Base-by-base conservation (phyloP, 2,113 vertebrate genomes). In the Nettapus auritus region DNA sequence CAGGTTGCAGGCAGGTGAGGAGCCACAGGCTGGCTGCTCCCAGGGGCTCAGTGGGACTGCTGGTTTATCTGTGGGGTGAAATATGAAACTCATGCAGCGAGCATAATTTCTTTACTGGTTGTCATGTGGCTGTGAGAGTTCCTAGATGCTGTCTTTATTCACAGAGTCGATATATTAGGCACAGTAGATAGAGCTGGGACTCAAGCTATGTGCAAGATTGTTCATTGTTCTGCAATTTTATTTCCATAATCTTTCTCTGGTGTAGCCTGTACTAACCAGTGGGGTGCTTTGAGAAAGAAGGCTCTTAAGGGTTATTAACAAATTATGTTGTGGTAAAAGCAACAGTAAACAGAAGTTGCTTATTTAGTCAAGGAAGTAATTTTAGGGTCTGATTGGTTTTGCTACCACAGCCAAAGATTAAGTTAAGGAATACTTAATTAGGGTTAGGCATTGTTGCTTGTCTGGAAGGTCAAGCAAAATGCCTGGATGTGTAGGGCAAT, bases 131-230 rank as follows among this genome's bases (percentile, higher is more conserved):
- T 2, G 1, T 6, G 13, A 28, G 10, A 48, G 26, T 19, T 36
- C 17, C 40, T 66, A 38, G 14, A 19, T 3, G 28, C 28, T 53
- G 26, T 31, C 64, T 36, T 22, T 44, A 34, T 75, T 64, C 78
- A 34, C 38, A 85, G 17, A 5, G 31, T 66, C 68, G 23, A 9
- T 71, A 19, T 42, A 18, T 8, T n/a, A 62, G 76, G 36, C 25
- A 50, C 0, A 0, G 44, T 1, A 3, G 29, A 71, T 8, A 80
- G 29, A 93, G 31, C 7, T 2, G 1, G 33, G 56, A 44, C n/a
- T 42, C 36, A 33, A 62, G 28, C 34, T 40, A 22, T 1, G 1
- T 12, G 36, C 1, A 6, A 66, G 82, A 18, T 1, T 29, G 26
- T 36, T 31, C 52, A 11, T 13, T 70, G 20, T 52, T 67, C 36